Evolutionary conservation across 1,140 invertebrate genomes (phyloP), one percentile per base, ranked within the genome.

Genomic region (Zaprionus inermis): DNA sequence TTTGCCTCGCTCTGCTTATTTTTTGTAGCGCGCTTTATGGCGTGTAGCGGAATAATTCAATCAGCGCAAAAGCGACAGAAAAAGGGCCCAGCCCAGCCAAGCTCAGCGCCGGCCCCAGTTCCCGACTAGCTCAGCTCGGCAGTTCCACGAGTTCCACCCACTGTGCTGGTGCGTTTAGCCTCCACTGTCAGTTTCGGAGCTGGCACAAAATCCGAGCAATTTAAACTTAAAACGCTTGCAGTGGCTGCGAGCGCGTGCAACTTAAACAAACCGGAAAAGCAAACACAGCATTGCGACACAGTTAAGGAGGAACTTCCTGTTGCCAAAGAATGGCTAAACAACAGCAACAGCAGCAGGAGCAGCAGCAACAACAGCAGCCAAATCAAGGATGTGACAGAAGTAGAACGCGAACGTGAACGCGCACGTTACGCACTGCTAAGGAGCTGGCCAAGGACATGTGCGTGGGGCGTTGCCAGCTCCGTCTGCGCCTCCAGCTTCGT

Each of bases 211-310:
- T 86, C 83, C 82, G 59, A 86, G 83, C 83, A 86, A 88, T 86
- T 86, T 83, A 76, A 88, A 88, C 79, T 82, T 69, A 82, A 88
- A 86, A 83, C 76, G 83, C 76, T 88, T 86, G 82, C 82, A 86
- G 58, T 86, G 78, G 63, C 81, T 71, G 72, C 56, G 66, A 61
- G 81, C 69, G 83, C 82, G 83, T 88, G 79, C 83, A 86, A 83
- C 84, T 88, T 88, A 88, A 88, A 89, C 80, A 88, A 83, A 79
- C 83, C 83, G 83, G 84, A 84, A 89, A 88, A 80, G 84, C 83
- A 88, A 88, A 88, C 84, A 89, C 83, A 78, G 76, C 67, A 82
- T 59, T 72, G 77, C 83, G 83, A 88, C 79, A 86, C 83, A 86
- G 83, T 83, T 88, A 83, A 86, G 83, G 79, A 86, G 83, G 73